These are phyloP conservation scores for Sympetrum striolatum DNA, from an alignment of 2,888 invertebrate genomes.

Conservation along the genomic window DNA sequence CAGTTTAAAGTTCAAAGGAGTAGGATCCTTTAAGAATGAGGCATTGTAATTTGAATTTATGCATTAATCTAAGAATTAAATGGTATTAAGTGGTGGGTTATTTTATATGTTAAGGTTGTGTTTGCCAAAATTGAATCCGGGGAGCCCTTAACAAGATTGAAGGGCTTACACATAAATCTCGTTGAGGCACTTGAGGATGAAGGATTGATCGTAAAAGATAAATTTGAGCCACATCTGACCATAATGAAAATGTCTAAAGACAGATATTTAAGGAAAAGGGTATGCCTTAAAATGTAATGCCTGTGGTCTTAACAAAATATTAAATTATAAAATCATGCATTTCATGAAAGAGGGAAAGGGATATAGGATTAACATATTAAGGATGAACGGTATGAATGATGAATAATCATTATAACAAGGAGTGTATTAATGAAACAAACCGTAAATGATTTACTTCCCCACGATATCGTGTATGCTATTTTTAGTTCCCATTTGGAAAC, in stretches of 20 bases:
- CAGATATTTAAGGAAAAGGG: not conserved
- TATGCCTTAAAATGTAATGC: not conserved
- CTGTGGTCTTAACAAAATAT: not conserved
- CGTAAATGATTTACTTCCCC: too few species aligned
- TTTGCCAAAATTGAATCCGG: slow-evolving; percentile 17
- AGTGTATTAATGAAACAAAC: too few species aligned
- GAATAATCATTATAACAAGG: too few species aligned
- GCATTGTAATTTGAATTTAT: not conserved
- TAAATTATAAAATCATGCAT: too few species aligned
- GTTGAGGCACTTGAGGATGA: not conserved
- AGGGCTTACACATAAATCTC: not conserved
- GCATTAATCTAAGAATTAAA: not conserved
- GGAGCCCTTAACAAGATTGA: not conserved
- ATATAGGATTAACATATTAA: too few species aligned
- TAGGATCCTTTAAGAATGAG: slow-evolving; percentile 26
- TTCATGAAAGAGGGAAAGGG: too few species aligned
- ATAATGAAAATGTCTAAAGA: slow-evolving; percentile 31
- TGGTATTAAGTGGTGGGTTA: not conserved
- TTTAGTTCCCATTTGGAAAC: too few species aligned
- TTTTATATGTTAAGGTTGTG: not conserved
- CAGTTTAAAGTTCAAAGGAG: slow-evolving; percentile 18
- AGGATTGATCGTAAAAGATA: not conserved
- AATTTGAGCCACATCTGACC: slow-evolving; percentile 1
- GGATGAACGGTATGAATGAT: too few species aligned
- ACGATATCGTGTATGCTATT: too few species aligned